These are phyloP conservation scores for Harpagoxenus sublaevis DNA, from an alignment of 2,888 invertebrate genomes.

Conservation along the genomic window DNA sequence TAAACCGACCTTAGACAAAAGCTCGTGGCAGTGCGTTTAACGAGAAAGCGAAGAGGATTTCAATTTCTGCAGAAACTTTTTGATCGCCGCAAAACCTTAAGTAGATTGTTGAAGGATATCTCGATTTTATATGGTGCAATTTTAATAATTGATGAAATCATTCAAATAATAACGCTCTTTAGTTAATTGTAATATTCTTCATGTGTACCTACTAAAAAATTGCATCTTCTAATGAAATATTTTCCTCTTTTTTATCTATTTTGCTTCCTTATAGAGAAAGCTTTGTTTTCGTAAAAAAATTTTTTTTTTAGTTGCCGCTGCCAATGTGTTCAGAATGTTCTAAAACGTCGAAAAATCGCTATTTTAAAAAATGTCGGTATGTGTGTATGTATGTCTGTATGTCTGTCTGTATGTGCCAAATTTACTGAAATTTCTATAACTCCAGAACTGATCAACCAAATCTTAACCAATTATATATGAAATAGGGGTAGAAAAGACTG, in stretches of 20 bases:
- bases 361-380: too few species aligned
- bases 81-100: constrained; percentile 21
- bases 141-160: constrained; percentile 3
- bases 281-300: too few species aligned
- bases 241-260: not conserved
- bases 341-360: too few species aligned
- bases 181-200: not conserved
- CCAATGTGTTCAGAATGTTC: too few species aligned
- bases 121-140: constrained; percentile 21
- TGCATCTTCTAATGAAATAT: not conserved
- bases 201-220: not conserved
- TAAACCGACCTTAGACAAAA: constrained; percentile 39
- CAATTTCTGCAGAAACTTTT: constrained; percentile 30
- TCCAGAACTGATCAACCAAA: too few species aligned
- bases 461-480: too few species aligned
- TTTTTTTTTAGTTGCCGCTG: too few species aligned
- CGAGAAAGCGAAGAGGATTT: constrained; percentile 39
- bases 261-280: too few species aligned
- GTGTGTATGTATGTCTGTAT: too few species aligned
- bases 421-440: too few species aligned
- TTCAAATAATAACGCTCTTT: not conserved
- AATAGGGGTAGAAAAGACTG: too few species aligned
- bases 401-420: too few species aligned
- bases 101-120: constrained; percentile 11
- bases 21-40: constrained; percentile 28